Conservation (phyloP, 2,797 vertebrate genomes). For the Crypturellus tataupa region DNA sequence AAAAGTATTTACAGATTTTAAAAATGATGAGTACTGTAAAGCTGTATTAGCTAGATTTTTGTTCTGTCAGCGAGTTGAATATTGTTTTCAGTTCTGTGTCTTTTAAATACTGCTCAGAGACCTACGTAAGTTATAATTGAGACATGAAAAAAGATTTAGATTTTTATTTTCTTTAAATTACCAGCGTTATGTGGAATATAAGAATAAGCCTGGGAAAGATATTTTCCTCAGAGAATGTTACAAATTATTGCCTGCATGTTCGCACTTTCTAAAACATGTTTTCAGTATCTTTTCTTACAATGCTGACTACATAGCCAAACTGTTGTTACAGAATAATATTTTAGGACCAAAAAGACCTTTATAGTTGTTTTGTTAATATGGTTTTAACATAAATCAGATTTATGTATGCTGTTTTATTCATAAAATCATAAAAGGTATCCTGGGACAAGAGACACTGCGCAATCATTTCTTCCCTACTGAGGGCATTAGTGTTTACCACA, state of each 20-base stretch:
- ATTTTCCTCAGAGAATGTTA: conserved; percentile 70
- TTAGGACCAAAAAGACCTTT: conserved; percentile 39
- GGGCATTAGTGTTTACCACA: not conserved
- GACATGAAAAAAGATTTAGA: conserved; percentile 64
- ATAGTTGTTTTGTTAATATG: not conserved
- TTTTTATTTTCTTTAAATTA: conserved; percentile 75
- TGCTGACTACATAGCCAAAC: conserved; percentile 38
- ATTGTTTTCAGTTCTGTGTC: conserved; percentile 75
- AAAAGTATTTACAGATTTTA: conserved; percentile 61
- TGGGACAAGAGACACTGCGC: not conserved
- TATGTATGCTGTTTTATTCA: not conserved
- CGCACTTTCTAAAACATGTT: conserved; percentile 61
- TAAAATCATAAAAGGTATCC: not conserved
- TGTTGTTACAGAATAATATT: conserved; percentile 53
- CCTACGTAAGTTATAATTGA: conserved; percentile 65
- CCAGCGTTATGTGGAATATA: conserved; percentile 54
- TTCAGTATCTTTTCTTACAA: conserved; percentile 56
- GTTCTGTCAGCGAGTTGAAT: conserved; percentile 76
- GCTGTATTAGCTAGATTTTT: conserved; percentile 69
- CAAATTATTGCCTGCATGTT: conserved; percentile 71
- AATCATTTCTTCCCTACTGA: not conserved
- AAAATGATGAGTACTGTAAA: conserved; percentile 64
- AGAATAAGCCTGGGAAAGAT: conserved; percentile 70
- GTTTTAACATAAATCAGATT: not conserved
- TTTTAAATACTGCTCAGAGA: conserved; percentile 76